These are phyloP conservation scores for Pteria penguin DNA, from an alignment of 2,888 invertebrate genomes.

Conservation along the genomic window DNA sequence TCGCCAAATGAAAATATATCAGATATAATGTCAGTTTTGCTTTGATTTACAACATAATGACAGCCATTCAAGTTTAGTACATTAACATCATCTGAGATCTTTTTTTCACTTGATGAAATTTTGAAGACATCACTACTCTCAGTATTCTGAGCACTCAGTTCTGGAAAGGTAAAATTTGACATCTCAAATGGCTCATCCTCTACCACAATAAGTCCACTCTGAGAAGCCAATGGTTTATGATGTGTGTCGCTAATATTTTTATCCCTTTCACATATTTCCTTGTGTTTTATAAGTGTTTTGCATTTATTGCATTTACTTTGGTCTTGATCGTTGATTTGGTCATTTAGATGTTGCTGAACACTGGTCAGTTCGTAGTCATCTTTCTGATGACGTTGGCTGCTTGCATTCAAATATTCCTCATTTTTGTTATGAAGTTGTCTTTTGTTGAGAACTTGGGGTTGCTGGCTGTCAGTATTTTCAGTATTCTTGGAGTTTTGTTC, in stretches of 20 bases:
- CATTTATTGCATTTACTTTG: not conserved
- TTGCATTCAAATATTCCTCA: constrained; percentile 18
- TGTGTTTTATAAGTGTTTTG: constrained; percentile 35
- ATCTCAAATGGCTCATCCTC: not conserved
- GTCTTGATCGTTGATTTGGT: no score
- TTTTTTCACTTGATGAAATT: not conserved
- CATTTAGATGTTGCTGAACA: no score
- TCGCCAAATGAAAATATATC: not conserved
- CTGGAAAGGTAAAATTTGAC: not conserved
- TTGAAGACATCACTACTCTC: no score
- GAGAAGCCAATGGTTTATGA: no score
- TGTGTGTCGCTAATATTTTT: constrained; percentile 17
- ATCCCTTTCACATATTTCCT: constrained; percentile 25
- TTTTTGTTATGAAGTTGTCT: constrained; percentile 22
- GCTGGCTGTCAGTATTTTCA: constrained; percentile 24
- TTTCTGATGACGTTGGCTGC: not conserved
- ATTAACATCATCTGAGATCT: not conserved
- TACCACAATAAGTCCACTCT: constrained; percentile 5
- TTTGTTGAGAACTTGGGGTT: not conserved
- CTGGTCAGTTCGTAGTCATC: no score
- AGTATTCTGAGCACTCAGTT: no score
- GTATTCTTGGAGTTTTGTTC: constrained; percentile 36
- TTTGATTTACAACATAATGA: not conserved
- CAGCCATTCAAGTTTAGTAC: not conserved
- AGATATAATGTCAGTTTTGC: not conserved